A percentile compares a stretch with the other conserved stretches of the same genome.
Evolutionary conservation across 2,797 vertebrate species (phyloP).

Genomic region (Molossus molossus): DNA sequence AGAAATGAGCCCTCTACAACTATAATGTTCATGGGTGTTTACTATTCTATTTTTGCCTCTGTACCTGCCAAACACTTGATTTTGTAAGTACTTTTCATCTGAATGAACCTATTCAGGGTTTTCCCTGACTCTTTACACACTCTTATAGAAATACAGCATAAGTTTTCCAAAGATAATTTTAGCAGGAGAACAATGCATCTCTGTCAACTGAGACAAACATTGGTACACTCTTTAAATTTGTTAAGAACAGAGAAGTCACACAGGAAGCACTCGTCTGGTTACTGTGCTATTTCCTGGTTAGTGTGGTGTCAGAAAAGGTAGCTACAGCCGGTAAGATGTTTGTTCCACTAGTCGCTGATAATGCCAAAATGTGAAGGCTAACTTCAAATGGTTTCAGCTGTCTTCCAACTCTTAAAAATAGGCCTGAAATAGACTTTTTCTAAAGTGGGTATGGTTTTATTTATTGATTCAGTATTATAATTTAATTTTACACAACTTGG

Average conservation of each 20-base stretch:
- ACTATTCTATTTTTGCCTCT: background rate
- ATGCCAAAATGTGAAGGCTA: background rate
- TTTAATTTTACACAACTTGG: background rate
- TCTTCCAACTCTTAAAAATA: slow-evolving; percentile 44
- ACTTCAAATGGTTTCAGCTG: background rate
- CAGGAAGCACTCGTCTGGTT: slow-evolving; percentile 67
- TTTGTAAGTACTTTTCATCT: slow-evolving; percentile 10
- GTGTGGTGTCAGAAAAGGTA: slow-evolving; percentile 36
- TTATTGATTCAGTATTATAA: slow-evolving; percentile 6
- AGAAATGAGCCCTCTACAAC: slow-evolving; percentile 20
- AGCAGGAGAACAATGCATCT: slow-evolving; percentile 36
- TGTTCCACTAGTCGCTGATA: slow-evolving; percentile 8
- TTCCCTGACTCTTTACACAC: slow-evolving; percentile 19
- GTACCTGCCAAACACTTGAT: slow-evolving; percentile 9
- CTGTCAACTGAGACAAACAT: background rate
- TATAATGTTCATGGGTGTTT: background rate
- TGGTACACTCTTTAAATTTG: background rate
- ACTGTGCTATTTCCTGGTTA: slow-evolving; percentile 67
- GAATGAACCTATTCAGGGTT: background rate
- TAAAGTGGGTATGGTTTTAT: slow-evolving; percentile 35
- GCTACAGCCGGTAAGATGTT: background rate
- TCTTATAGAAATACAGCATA: slow-evolving; percentile 33
- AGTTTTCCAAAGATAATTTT: slow-evolving; percentile 58
- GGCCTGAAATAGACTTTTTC: background rate
- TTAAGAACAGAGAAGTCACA: slow-evolving; percentile 48